Base-by-base conservation (phyloP, 2,888 invertebrate genomes). In the Doris montereyensis region DNA sequence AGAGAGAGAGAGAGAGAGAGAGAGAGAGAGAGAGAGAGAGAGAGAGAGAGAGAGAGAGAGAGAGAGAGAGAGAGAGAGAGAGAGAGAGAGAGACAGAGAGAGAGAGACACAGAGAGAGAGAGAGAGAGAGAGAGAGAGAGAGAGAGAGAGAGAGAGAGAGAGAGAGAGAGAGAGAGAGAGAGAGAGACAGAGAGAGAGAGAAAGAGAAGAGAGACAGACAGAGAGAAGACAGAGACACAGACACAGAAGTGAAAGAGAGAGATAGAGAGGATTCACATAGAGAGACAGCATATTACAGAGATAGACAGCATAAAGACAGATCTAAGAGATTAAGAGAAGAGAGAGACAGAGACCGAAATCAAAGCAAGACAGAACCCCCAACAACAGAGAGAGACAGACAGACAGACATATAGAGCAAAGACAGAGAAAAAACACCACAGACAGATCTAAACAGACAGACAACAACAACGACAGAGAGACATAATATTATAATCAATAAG, bases 11-110 rank as follows among this genome's bases (percentile, higher is more conserved):
- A 28, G 3, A 77, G 60, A 71, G 35, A 21, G 35, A 60, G 60
- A 35, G 71, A 60, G 62, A 28, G 24, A 34, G 34, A 34, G 34
- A 35, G 30, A 68, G 21, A 41, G 68, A 52, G 68, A 41, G 76
- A 30, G 30, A n/a, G 57, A 35, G 68, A 52, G n/a, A 17, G 10
- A 52, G 68, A 52, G 57, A 41, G 24, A 76, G 67, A 76, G 26
- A 41, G 26, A 21, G 76, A 26, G 13, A 30, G 34, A 26, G 34
- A 58, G 41, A 41, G n/a, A 10, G 21, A 35, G 57, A 71, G 5
- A 78, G 24, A 57, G 21, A 24, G 34, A 24, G 32, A 60, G 35
- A 35, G 35, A 32, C 26, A 8, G 21, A 65, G 30, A 41, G 35
- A 21, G 28, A 52, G 30, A 57, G 34, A n/a, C 57, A 32, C 28